Evolutionary conservation across 2,888 invertebrate genomes (phyloP).

Genomic region (Blastobasis lacticolella): DNA sequence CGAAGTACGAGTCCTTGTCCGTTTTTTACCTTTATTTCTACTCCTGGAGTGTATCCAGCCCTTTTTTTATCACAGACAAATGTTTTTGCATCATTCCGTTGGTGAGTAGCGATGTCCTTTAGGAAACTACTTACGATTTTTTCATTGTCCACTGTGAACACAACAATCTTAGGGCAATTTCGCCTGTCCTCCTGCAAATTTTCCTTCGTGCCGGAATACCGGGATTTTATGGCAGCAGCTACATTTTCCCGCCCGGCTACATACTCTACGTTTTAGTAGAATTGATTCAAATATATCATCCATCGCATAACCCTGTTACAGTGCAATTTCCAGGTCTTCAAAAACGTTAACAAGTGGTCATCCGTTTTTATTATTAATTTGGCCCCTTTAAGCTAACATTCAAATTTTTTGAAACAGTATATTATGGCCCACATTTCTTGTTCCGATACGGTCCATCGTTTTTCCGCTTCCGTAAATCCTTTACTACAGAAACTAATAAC

Average conservation of each 20-base stretch:
- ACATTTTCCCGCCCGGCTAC: neutral
- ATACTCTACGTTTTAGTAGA: neutral
- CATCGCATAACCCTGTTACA: neutral
- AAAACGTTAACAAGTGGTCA: neutral
- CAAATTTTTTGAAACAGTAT: conserved; percentile 19
- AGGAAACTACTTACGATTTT: too few relatives aligned
- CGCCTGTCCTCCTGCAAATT: neutral
- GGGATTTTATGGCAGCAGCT: neutral
- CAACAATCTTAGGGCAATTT: neutral
- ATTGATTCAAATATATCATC: neutral
- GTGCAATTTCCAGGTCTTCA: neutral
- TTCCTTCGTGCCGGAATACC: neutral
- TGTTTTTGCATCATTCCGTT: conserved; percentile 1
- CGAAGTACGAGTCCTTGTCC: too few relatives aligned
- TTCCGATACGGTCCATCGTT: conserved; percentile 18
- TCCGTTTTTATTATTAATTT: conserved; percentile 1
- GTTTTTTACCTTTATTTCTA: too few relatives aligned
- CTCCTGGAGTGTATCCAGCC: conserved; percentile 2
- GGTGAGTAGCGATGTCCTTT: neutral
- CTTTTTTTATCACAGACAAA: neutral
- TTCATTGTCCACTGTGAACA: too few relatives aligned
- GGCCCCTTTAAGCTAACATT: conserved; percentile 9
- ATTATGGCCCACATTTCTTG: conserved; percentile 22
- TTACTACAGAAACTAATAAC: conserved; percentile 15
- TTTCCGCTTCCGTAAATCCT: conserved; percentile 14